Evolutionary conservation across 1,140 invertebrate genomes (phyloP), one percentile per base, ranked within the genome.

Genomic region (Drosophila takahashii): DNA sequence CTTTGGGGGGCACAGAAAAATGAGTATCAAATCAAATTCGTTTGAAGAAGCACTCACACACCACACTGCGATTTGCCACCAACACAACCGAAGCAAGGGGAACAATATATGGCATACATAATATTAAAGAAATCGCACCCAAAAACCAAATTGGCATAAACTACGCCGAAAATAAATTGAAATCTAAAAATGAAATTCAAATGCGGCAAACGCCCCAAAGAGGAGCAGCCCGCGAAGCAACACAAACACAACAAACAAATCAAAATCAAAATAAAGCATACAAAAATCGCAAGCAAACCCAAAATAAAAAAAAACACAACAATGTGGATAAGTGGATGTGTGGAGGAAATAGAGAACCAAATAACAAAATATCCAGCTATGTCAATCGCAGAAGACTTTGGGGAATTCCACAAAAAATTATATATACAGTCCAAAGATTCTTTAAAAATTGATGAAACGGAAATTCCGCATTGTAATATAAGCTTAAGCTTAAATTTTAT

Each of bases 131-230:
- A 83, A 83, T 83, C 80, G 72, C 80, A 83, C 71, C 80, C 80
- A 79, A 77, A 83, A 83, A 75, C 80, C 80, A 84, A 83, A 84
- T 84, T 84, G 80, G 81, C 80, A 84, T 85, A 84, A 84, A 84
- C 80, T 84, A 84, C 80, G 80, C 77, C 77, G 81, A 84, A 84
- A 84, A 84, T 85, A 84, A 84, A 84, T 84, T 85, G 71, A 76
- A 84, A 85, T 84, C 80, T 85, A 85, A 84, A 84, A 84, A 84
- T 84, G 80, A 85, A 83, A 84, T 84, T 84, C 71, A 84, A 84
- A 84, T 84, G 80, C 80, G 48, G 66, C 76, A 54, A 61, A 54
- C 44, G 73, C 66, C 41, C 61, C 48, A 51, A 62, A 74, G 58
- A 36, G 51, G 39, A 56, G 74, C 44, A 65, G 60, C 41, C 26